Base-by-base conservation (phyloP, 2,888 invertebrate genomes). In the Melanostoma scalare region DNA sequence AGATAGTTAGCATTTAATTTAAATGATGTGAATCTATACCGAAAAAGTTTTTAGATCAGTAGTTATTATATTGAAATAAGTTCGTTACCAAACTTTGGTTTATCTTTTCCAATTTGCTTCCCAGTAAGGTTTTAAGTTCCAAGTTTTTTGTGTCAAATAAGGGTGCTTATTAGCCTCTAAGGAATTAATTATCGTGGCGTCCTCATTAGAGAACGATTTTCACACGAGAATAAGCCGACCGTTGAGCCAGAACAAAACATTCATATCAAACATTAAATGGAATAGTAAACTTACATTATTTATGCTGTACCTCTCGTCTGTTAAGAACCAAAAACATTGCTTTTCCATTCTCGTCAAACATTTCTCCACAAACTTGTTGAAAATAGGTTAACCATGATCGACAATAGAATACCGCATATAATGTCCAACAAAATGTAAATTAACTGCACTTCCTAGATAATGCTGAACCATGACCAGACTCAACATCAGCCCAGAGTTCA, bases 381-480 rank as follows among this genome's bases (percentile, higher is more conserved):
- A 71, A 77, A 72, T 50, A 77, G 61, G 74, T 73, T 65, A 40
- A 60, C 60, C 60, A 67, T 60, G 53, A 60, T 60, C 73, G 36
- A 44, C 20, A 30, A 35, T 48, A 38, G 40, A 48, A 74, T 35
- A 40, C 35, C 63, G 58, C 58, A 61, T 33, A 10, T 52, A 44
- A 56, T 61, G 69, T 75, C 69, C 58, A 50, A 50, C 10, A 42
- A 63, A 69, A 80, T 65, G 52, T 58, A 80, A 75, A 80, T 56
- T 69, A 75, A 38, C 52, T 50, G 50, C 48, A 71, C 80, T 81
- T 81, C 80, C 76, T 76, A 75, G 80, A 71, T 65, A 77, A 67
- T 44, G n/a, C 60, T 61, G 60, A 81, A 55, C 71, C 77, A 77
- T 77, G 81, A 72, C 77, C 76, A 53, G 31, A 35, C 65, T 67